These are phyloP conservation scores for Tricholauxania praeusta DNA, from an alignment of 2,888 invertebrate genomes.

Conservation along the genomic window DNA sequence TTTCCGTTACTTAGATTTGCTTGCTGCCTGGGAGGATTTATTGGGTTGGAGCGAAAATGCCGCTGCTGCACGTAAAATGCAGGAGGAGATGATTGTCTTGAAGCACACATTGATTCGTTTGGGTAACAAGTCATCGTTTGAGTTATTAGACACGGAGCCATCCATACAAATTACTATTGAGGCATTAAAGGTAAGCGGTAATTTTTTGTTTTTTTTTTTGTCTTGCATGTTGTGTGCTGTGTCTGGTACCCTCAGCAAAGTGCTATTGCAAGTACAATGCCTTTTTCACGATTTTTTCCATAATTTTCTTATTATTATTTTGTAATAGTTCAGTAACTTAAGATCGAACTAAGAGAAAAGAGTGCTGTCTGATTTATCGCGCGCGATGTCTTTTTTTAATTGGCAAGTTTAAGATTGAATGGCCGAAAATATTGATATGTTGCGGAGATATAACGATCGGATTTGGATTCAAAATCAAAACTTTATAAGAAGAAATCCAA, in stretches of 20 bases:
- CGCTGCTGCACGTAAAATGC: constrained; percentile 66
- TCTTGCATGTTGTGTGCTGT: too few species aligned
- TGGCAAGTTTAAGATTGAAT: too few species aligned
- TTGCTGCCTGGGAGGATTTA: constrained; percentile 68
- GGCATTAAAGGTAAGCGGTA: constrained; percentile 62
- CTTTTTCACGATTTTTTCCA: background rate
- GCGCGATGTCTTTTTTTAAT: too few species aligned
- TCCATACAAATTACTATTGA: constrained; percentile 67
- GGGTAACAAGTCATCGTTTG: constrained; percentile 63
- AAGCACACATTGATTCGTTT: constrained; percentile 64
- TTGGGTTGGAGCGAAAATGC: constrained; percentile 69
- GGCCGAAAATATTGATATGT: too few species aligned
- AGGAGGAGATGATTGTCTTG: constrained; percentile 67
- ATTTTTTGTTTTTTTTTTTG: too few species aligned
- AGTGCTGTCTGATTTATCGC: too few species aligned
- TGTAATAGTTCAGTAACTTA: too few species aligned
- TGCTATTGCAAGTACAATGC: background rate
- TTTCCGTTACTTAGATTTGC: constrained; percentile 58
- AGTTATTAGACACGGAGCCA: constrained; percentile 66
- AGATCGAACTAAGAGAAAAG: too few species aligned
- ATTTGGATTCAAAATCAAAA: too few species aligned
- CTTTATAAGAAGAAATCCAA: too few species aligned
- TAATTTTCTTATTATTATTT: too few species aligned
- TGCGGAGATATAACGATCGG: too few species aligned
- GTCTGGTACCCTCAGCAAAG: background rate